Evolutionary conservation across 2,888 invertebrate species (phyloP).

Genomic region (Halictus ligatus): DNA sequence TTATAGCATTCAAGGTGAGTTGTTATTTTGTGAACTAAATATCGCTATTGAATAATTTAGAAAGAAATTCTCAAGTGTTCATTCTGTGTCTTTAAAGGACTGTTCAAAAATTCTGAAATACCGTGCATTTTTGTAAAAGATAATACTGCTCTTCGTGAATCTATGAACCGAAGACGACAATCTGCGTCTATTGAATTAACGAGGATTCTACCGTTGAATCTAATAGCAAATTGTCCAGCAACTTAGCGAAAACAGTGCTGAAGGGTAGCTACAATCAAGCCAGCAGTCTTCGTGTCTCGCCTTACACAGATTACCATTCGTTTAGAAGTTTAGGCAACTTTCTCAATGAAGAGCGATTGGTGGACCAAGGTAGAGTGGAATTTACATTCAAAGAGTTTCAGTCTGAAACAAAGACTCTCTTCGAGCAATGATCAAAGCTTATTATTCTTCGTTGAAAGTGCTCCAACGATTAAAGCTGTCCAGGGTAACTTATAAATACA

Average conservation of each 20-base stretch:
- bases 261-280: neutral
- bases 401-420: neutral
- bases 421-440: constrained; percentile 11
- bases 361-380: constrained; percentile 11
- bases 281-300: neutral
- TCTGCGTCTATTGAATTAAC: neutral
- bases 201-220: neutral
- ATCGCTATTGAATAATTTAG: neutral
- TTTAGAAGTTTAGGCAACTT: constrained; percentile 13
- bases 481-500: neutral
- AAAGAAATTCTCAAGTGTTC: neutral
- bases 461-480: neutral
- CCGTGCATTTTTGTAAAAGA: neutral
- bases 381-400: constrained; percentile 8
- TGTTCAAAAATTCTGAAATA: neutral
- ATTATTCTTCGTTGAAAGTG: neutral
- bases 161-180: neutral
- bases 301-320: constrained; percentile 15
- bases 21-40: neutral
- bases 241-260: neutral
- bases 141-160: neutral
- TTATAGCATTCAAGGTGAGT: neutral
- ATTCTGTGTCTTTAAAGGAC: neutral
- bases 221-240: neutral
- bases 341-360: constrained; percentile 17